A percentile compares a stretch with the other conserved stretches of the same genome.
Conservation (phyloP, 2,113 vertebrate species). For the Macrotus californicus region DNA sequence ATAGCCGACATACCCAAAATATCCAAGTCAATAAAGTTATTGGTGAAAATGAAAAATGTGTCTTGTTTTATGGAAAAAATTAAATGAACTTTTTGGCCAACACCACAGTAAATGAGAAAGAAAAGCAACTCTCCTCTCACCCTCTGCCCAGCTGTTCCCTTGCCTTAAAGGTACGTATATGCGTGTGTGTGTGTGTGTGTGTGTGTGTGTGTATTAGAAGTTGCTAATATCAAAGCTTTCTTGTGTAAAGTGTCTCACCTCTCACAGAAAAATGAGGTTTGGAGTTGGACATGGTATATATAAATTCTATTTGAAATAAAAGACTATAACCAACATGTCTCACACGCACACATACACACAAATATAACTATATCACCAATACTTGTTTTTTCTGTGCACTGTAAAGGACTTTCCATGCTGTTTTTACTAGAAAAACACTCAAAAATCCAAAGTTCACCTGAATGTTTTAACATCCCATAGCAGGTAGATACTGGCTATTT, state of each 20-base stretch:
- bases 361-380: slow-evolving; percentile 34
- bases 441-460: slow-evolving; percentile 54
- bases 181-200: too few relatives aligned
- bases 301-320: slow-evolving; percentile 21
- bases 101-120: not conserved
- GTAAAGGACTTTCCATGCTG: slow-evolving; percentile 72
- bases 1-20: too few relatives aligned
- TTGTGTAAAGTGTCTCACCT: not conserved
- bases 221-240: not conserved
- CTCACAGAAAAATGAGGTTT: not conserved
- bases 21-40: too few relatives aligned
- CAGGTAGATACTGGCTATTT: slow-evolving; percentile 65
- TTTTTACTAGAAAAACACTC: slow-evolving; percentile 46
- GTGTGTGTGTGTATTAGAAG: not conserved
- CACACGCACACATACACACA: not conserved
- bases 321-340: not conserved
- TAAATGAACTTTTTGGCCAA: too few relatives aligned
- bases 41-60: too few relatives aligned
- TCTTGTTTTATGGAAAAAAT: too few relatives aligned
- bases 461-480: slow-evolving; percentile 61
- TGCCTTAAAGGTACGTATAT: not conserved
- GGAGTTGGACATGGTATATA: not conserved
- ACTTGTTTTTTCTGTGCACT: not conserved
- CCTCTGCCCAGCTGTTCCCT: not conserved
- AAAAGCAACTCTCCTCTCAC: not conserved